Base-by-base conservation (phyloP, 2,888 invertebrate genomes). In the Trilocha varians region DNA sequence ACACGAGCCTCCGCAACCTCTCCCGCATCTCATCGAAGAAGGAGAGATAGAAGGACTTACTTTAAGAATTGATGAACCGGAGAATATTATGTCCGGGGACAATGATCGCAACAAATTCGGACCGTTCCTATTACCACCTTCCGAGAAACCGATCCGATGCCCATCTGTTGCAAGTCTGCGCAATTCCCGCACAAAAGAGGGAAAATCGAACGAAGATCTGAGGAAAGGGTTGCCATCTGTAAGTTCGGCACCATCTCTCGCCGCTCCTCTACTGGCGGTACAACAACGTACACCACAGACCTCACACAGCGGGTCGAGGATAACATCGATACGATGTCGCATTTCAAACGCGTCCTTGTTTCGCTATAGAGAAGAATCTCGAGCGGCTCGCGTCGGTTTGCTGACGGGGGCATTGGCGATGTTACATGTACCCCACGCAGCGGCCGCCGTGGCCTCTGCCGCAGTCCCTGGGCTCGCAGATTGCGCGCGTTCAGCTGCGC, bases 281-380 rank as follows among this genome's bases (percentile, higher is more conserved):
- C 78, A 63, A 46, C 70, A 60, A 38, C 72, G 75, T 11, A 70
- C 80, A n/a, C 70, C 89, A 43, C 83, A 88, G 45, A 84, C 87
- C 40, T 69, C 75, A 1, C 70, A 63, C 38, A 57, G 62, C 47
- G 85, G 88, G 43, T 90, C 90, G 47, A 89, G 90, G 65, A 93
- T 94, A 60, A 91, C 91, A 46, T 91, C 91, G 40, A 79, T 95
- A 51, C 89, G 93, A 43, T 91, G 93, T 69, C 88, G 94, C 40
- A 92, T 96, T 49, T 93, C 95, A 48, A 94, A 95, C 66, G 94
- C 94, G 18, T 93, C 93, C 36, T 87, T 94, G 47, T 94, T 95
- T 76, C 89, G 92, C 62, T 94, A 95, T 68, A 88, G 95, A 41
- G 96, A 96, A 68, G 96, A 96, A 78, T 93, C 95, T 53, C 89